Base-by-base conservation (phyloP, 2,797 vertebrate genomes). In the Rhadinocentrus ornatus region DNA sequence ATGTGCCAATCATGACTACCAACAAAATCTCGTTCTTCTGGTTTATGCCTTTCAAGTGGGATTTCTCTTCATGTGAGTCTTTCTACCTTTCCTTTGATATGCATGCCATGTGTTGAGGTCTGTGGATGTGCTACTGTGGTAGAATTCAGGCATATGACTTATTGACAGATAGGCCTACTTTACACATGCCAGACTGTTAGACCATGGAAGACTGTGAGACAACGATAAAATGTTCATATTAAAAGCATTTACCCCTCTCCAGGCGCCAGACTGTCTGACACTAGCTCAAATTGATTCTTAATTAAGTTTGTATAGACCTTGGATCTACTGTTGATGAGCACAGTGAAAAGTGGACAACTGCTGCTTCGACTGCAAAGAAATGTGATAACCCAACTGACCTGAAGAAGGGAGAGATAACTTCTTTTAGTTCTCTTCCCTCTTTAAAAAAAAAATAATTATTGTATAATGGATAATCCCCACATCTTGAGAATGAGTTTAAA, bases 261-360 rank as follows among this genome's bases (percentile, higher is more conserved):
- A 82, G 94, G 93, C 94, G 93, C 94, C 94, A 93, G 94, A 80
- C 93, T 89, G 94, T 94, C 94, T 95, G 92, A 94, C 93, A 94
- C 90, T 91, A 90, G 86, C 91, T 93, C 86, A 95, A 93, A 95
- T 94, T 95, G 93, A 94, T 93, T 93, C 93, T 90, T 94, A 94
- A 95, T 95, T 89, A 80, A 89, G 92, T 95, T 94, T 94, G 93
- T 89, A 95, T 95, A 91, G 94, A 95, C 92, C 91, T 80, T 84
- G 89, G 85, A 91, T 90, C 90, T 87, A 88, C 91, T 90, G 92
- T 91, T 92, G 90, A 93, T 89, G 91, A 89, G 92, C 87, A 22
- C 86, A 75, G 84, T 86, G 88, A 90, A 86, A 82, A 90, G 90
- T 88, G 90, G 88, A 90, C 92, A 84, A 90, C 89, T 76, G 78